Base-by-base conservation (phyloP, 2,888 invertebrate species). In the Dryococelus australis region DNA sequence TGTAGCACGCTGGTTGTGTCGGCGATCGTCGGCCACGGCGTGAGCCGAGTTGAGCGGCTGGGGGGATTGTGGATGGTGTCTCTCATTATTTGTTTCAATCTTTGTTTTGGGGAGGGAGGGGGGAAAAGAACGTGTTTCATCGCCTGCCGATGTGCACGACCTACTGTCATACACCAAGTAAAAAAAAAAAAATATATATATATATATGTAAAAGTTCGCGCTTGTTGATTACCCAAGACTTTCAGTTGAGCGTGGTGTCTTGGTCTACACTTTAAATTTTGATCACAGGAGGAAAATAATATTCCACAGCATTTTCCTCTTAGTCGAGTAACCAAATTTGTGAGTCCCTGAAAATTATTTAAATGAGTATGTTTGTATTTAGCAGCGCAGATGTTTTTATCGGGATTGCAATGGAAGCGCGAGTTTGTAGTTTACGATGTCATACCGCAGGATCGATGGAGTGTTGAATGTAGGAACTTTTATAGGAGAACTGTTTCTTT, bases 241-340 rank as follows among this genome's bases (percentile, higher is more conserved):
- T 47, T 47, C 47, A 47, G 47, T 47, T 12, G 47, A 47, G 47
- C 47, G 47, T 47, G 9, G 47, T 47, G 47, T 47, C 47, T 47
- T 47, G 47, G 47, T 12, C 47, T 47, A 9, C 20, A 16, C 16
- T 65, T 65, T 65, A 12, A 12, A 12, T 65, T 65, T 65, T 65
- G 10, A 65, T 65, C 20, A 24, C 65, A 65, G 65, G 65, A 65
- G 65, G 65, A 65, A 65, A 65, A 65, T 65, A 65, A 65, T 65
- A 65, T 65, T 65, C 65, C 65, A 65, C 65, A 65, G 65, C 65
- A 65, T 65, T 65, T 65, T 65, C 65, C 65, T 65, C 65, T 65
- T 8, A 65, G 20, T 16, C 16, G 24, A 20, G 24, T 65, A 65
- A 65, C 6, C 16, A 65, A 20, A 65, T 65, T 65, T n/a, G 20